These are phyloP conservation scores for Eristalis intricaria DNA, from an alignment of 2,888 invertebrate species.

Conservation along the genomic window DNA sequence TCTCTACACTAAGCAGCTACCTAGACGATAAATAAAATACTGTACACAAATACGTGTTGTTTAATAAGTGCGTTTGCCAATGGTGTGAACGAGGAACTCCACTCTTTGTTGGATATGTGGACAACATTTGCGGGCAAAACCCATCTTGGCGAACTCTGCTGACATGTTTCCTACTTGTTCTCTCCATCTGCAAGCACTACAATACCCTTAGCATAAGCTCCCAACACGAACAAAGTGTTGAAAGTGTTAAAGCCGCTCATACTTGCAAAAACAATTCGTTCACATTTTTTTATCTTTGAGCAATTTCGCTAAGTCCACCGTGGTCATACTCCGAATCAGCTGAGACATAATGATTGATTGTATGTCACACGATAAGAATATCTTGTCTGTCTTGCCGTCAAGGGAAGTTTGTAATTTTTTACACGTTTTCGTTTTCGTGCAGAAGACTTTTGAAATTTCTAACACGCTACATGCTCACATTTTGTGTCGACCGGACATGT, in stretches of 20 bases:
- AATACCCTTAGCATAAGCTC: too few relatives aligned
- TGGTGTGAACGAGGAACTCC: neutral
- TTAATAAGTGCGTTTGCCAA: neutral
- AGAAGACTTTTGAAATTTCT: neutral
- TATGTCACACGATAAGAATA: constrained; percentile 25
- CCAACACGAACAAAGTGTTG: neutral
- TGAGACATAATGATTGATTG: constrained; percentile 48
- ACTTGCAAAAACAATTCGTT: neutral
- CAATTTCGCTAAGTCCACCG: neutral
- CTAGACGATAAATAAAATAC: neutral
- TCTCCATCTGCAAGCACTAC: too few relatives aligned
- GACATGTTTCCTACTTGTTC: too few relatives aligned
- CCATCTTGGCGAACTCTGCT: too few relatives aligned
- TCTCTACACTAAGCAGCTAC: neutral
- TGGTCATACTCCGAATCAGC: constrained; percentile 11
- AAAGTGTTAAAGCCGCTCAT: neutral
- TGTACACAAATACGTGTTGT: neutral
- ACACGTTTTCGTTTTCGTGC: neutral
- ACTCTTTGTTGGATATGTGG: neutral
- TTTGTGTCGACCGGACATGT: neutral
- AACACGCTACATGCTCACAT: neutral
- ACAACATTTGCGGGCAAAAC: neutral
- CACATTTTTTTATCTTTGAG: neutral
- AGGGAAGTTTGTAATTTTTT: neutral
- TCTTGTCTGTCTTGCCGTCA: constrained; percentile 8